These are phyloP conservation scores for Syngnathoides biaculeatus DNA, from an alignment of 2,113 vertebrate genomes.

Conservation along the genomic window DNA sequence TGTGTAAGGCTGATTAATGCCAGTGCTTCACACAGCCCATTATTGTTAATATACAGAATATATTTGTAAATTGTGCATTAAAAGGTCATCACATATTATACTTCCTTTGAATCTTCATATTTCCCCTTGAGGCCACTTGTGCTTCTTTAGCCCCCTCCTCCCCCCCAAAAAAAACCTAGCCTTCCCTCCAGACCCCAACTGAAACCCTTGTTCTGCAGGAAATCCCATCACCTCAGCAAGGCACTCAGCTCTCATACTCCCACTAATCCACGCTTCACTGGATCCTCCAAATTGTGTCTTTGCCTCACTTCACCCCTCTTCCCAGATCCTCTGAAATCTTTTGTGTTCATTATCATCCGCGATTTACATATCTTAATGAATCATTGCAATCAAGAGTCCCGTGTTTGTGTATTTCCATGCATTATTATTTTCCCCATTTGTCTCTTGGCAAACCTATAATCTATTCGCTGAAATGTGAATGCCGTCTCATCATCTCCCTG, in stretches of 20 bases:
- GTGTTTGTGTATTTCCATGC: conserved; percentile 36
- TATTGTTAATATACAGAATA: no score
- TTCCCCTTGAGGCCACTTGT: conserved; percentile 27
- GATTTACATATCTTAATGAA: conserved; percentile 65
- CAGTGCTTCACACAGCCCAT: no score
- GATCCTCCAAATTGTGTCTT: conserved; percentile 27
- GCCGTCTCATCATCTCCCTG: conserved; percentile 27
- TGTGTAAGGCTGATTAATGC: no score
- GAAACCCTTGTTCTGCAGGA: neutral
- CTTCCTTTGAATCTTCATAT: no score
- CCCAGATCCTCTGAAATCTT: conserved; percentile 31
- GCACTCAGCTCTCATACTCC: neutral
- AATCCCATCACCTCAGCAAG: conserved; percentile 24
- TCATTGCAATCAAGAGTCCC: conserved; percentile 33
- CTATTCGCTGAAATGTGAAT: conserved; percentile 12
- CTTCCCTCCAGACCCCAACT: neutral
- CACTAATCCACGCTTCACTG: conserved; percentile 12
- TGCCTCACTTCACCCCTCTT: conserved; percentile 22
- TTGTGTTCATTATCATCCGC: conserved; percentile 45
- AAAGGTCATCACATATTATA: no score
- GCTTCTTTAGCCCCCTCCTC: conserved; percentile 23
- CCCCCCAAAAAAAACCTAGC: no score
- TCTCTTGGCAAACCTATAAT: conserved; percentile 33
- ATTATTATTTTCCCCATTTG: conserved; percentile 11
- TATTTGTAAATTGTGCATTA: no score